phyloP scores from a whole-genome alignment of 2,113 vertebrate genomes.

The Heliornis fulica region DNA sequence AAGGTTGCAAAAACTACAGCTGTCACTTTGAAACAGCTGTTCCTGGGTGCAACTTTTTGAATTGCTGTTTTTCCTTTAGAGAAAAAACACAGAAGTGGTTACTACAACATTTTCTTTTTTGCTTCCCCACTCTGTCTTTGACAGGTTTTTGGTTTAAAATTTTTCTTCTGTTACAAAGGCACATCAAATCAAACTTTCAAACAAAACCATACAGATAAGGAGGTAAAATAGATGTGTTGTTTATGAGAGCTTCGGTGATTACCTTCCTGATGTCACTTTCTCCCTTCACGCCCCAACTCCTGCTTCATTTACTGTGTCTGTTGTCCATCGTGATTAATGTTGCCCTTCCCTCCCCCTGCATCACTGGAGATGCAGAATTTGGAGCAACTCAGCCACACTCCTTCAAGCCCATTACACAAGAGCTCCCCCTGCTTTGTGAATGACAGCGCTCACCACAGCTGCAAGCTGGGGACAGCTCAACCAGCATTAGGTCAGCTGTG shows the following conservation, averaged over 20 bases:
- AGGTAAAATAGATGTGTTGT: not conserved
- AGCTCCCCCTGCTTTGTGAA: not conserved
- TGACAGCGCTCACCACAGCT: not conserved
- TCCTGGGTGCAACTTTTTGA: not conserved
- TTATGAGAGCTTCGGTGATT: not conserved
- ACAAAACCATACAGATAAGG: not conserved
- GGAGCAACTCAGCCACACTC: not conserved
- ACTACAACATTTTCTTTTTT: not conserved
- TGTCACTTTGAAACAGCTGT: not conserved
- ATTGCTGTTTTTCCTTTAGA: not conserved
- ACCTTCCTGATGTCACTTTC: not conserved
- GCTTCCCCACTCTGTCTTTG: rapidly evolving
- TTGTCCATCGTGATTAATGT: not conserved
- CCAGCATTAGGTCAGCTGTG: not conserved
- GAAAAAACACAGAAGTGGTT: not conserved
- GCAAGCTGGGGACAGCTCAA: not conserved
- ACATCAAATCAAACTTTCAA: not conserved
- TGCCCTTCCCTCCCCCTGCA: not conserved
- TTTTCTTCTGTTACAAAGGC: not conserved
- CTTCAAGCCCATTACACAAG: not conserved
- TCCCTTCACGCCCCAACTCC: not conserved
- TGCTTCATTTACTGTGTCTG: rapidly evolving
- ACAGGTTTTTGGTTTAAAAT: not conserved
- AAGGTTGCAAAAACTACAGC: not conserved
- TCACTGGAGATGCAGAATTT: not conserved